Conservation (phyloP, 2,113 vertebrate genomes). For the Synodontis membranacea region DNA sequence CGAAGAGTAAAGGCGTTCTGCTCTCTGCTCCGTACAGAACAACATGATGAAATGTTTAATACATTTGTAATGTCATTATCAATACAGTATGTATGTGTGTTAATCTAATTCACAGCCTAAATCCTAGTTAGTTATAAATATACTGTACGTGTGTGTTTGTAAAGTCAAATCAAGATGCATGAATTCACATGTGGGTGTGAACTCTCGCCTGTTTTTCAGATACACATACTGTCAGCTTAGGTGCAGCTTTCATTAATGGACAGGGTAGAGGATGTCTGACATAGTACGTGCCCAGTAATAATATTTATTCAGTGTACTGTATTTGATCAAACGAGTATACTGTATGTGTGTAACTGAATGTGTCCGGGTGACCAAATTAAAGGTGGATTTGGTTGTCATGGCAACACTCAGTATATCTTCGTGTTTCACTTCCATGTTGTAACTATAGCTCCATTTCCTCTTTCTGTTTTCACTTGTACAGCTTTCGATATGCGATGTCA, state of each 20-base stretch:
- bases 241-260: neutral
- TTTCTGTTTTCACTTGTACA: neutral
- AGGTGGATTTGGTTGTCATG: neutral
- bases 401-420: neutral
- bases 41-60: no score
- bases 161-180: neutral
- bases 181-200: neutral
- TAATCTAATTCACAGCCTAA: neutral
- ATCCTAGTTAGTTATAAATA: neutral
- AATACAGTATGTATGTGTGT: no score
- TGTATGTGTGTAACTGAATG: neutral
- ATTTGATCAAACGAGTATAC: neutral
- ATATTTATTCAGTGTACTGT: neutral
- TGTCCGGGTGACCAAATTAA: neutral
- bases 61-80: no score
- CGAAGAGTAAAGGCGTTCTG: no score
- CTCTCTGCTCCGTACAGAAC: no score
- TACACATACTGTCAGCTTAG: neutral
- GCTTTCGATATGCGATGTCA: neutral
- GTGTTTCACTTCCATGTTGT: slow-evolving; percentile 25
- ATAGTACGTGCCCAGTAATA: neutral
- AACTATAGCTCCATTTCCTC: no score
- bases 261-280: neutral
- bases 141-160: neutral
- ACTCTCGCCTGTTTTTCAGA: neutral